Percentiles rank a stretch among this genome's conserved stretches.
Evolutionary conservation across 2,113 vertebrate genomes (phyloP).

Genomic region (Diphyllodes magnificus): DNA sequence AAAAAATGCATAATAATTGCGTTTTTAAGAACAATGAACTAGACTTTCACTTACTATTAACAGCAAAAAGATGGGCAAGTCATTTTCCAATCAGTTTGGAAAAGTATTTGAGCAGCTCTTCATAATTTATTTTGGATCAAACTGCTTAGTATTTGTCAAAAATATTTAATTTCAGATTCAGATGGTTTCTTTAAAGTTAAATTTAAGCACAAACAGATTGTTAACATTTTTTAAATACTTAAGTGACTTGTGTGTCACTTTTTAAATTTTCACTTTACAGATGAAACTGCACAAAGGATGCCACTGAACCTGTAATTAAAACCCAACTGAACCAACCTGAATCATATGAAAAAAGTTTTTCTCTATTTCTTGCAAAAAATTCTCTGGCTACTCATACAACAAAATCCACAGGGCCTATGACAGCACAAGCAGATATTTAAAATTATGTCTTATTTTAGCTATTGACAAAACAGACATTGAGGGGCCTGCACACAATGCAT

Average conservation of each 20-base stretch:
- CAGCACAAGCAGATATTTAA: background rate
- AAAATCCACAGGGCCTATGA: background rate
- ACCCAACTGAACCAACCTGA: background rate
- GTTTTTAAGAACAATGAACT: background rate
- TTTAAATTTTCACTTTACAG: background rate
- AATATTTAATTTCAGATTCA: background rate
- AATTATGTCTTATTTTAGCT: background rate
- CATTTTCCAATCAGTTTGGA: background rate
- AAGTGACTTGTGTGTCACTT: background rate
- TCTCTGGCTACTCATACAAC: background rate
- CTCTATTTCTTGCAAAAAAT: background rate
- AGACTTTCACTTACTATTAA: background rate
- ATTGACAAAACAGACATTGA: background rate
- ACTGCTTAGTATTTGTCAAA: background rate
- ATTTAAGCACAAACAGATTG: background rate
- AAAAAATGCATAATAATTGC: background rate
- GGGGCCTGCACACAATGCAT: rapidly evolving
- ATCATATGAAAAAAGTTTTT: background rate
- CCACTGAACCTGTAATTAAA: background rate
- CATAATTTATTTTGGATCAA: background rate
- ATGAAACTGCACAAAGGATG: background rate
- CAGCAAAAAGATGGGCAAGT: background rate
- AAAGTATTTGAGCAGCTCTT: background rate
- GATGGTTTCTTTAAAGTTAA: background rate
- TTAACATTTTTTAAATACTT: background rate